Evolutionary conservation across 2,113 vertebrate genomes (phyloP), one percentile per base, ranked within the genome.

Genomic region (Hystrix cristata): DNA sequence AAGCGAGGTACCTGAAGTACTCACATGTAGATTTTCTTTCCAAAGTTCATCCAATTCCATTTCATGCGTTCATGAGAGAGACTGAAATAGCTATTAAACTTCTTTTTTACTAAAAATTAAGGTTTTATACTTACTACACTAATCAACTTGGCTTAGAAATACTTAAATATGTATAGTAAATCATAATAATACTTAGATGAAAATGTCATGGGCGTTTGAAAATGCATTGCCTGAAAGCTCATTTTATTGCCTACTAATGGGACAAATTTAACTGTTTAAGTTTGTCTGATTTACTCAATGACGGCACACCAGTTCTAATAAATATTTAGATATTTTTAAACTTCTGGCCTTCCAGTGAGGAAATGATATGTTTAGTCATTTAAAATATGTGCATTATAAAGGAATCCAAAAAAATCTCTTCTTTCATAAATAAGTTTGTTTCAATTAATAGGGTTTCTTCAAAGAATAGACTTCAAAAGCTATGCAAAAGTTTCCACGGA

Each of bases 291-390:
- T 97, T 97, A 69, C 90, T 97, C 97, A 98, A 97, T 74, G 62
- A 98, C 62, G 69, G 78, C 95, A 98, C 97, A 62, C 78, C 57
- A 98, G 97, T 97, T 98, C 96, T 97, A 98, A 98, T 98, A 98
- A 98, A 98, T 97, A 98, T 97, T 98, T 98, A 98, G 95, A 97
- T 98, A 96, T 96, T 98, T 97, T 98, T 97, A 98, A 98, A 98
- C 96, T 97, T 76, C 90, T 97, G 82, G 90, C 97, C 81, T 98
- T 97, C 87, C 95, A 97, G 91, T 72, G 93, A 98, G 94, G 96
- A 98, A 98, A 97, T 98, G 7, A 97, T 98, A 97, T 98, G 97
- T 98, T 98, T 98, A 98, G 89, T 93, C 96, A 81, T 97, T 98
- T 97, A 94, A 98, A 98, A 98, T 98, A 96, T 97, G 93, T 97